Base-by-base conservation (phyloP, 2,888 invertebrate species). In the Allacma fusca region DNA sequence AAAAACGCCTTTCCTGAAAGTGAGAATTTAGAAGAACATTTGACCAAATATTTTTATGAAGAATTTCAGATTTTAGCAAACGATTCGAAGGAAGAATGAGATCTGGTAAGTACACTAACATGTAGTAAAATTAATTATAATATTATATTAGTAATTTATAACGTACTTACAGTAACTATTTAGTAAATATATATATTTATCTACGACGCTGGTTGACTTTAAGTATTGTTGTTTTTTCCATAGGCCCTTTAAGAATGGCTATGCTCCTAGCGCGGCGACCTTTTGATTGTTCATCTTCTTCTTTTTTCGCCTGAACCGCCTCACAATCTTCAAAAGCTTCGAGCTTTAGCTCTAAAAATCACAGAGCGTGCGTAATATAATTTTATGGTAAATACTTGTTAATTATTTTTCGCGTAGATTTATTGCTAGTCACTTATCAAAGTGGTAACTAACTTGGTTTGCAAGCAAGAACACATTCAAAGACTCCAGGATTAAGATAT, bases 401-500 rank as follows among this genome's bases (percentile, higher is more conserved):
- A n/a, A n/a, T n/a, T n/a, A n/a, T n/a, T n/a, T n/a, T n/a, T n/a
- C n/a, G n/a, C n/a, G n/a, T n/a, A n/a, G n/a, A n/a, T n/a, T n/a
- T n/a, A n/a, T n/a, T n/a, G n/a, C n/a, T n/a, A n/a, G n/a, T n/a
- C n/a, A n/a, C n/a, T n/a, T n/a, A n/a, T n/a, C n/a, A 50, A 50
- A 50, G n/a, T 9, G 19, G 16, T 50, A 19, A 50, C 50, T 50
- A 50, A 72, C 72, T 1, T 29, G 29, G 59, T 9, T 62, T 74
- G 43, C 74, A 74, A 21, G 7, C 29, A 19, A 64, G 64, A 65
- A 23, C 19, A 24, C 74, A 74, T 7, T 13, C 5, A 26, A 65
- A 65, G 4, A 74, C 65, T 43, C 74, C 74, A 12, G 65, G 65
- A 43, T 74, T 74, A 21, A 74, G 1, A 21, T 74, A 74, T 13